These are phyloP conservation scores for Bradypodion ventrale DNA, from an alignment of 2,797 vertebrate genomes.

Conservation along the genomic window DNA sequence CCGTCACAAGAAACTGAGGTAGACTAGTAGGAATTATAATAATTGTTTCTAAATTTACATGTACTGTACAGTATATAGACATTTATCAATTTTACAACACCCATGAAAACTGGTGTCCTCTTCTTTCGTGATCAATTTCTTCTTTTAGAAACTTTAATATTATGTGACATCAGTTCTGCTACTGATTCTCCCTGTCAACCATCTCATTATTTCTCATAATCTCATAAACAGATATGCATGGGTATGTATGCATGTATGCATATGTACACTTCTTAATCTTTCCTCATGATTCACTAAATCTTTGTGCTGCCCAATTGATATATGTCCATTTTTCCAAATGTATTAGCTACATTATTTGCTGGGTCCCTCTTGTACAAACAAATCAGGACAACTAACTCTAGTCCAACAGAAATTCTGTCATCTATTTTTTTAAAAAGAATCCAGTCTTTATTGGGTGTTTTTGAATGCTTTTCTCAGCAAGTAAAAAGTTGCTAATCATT, in stretches of 20 bases:
- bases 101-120: too few species aligned
- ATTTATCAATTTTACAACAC: too few species aligned
- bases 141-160: neutral
- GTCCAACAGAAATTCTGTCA: neutral
- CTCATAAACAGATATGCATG: neutral
- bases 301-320: neutral
- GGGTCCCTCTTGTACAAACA: neutral
- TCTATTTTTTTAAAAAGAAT: neutral
- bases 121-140: neutral
- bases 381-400: neutral
- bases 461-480: neutral
- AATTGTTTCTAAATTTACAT: too few species aligned
- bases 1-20: too few species aligned
- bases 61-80: too few species aligned
- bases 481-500: neutral
- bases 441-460: neutral
- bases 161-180: neutral
- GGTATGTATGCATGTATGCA: too few species aligned
- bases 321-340: neutral
- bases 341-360: too few species aligned
- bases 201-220: neutral
- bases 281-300: neutral
- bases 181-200: neutral
- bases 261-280: neutral
- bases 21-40: too few species aligned